These are phyloP conservation scores for Cuniculus paca DNA, from an alignment of 2,797 vertebrate genomes.

Conservation along the genomic window DNA sequence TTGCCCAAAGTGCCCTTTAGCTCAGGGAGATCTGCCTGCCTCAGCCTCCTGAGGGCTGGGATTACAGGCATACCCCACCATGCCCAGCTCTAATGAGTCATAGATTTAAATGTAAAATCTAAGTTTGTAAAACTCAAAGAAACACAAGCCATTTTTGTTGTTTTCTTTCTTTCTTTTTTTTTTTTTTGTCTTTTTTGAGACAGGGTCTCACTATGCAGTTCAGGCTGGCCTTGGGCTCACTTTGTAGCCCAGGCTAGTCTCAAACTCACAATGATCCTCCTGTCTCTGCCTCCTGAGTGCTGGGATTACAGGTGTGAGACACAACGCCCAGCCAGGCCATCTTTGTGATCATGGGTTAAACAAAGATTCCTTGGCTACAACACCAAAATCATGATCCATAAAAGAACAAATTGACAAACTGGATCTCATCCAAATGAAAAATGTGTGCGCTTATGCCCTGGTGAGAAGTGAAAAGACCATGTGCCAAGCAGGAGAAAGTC, in stretches of 20 bases:
- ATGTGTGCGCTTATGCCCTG: neutral
- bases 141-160: neutral
- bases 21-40: neutral
- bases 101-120: neutral
- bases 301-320: too few relatives aligned
- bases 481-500: neutral
- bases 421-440: neutral
- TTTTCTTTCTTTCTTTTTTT: too few relatives aligned
- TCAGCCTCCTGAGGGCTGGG: neutral
- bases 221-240: too few relatives aligned
- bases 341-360: neutral
- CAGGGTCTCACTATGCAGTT: too few relatives aligned
- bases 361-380: neutral
- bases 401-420: neutral
- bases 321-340: neutral
- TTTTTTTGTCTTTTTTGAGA: too few relatives aligned
- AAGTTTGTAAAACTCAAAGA: neutral
- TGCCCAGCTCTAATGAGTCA: neutral
- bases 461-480: too few relatives aligned
- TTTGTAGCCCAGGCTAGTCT: too few relatives aligned
- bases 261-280: too few relatives aligned
- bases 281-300: too few relatives aligned
- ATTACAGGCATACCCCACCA: neutral
- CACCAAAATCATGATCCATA: neutral
- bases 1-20: too few relatives aligned